These are phyloP conservation scores for Holothuria glaberrima DNA, from an alignment of 35 echinoderm and acorn worm genomes.

Conservation along the genomic window DNA sequence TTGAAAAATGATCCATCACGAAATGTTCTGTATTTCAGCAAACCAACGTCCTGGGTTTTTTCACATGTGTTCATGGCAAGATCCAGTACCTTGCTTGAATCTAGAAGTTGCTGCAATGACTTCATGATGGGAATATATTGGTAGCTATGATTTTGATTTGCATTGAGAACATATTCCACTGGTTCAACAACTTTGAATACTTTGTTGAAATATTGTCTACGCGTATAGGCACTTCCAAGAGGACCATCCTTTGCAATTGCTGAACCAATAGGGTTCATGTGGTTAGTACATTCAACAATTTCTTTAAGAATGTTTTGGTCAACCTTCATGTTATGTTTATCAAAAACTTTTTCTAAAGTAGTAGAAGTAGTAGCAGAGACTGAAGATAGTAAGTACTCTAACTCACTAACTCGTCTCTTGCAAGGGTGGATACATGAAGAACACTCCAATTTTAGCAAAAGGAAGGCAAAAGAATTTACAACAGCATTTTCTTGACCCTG, in stretches of 20 bases:
- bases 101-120: conserved; percentile 30
- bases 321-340: conserved; percentile 45
- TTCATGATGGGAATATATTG: conserved; percentile 63
- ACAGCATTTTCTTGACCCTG: conserved; percentile 21
- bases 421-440: conserved; percentile 54
- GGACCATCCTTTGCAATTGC: conserved; percentile 59
- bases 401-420: conserved; percentile 57
- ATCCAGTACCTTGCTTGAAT: conserved; percentile 18
- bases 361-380: conserved; percentile 23
- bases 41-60: not conserved
- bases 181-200: conserved; percentile 68
- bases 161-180: conserved; percentile 59
- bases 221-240: conserved; percentile 45
- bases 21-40: conserved; percentile 44
- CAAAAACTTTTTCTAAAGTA: conserved; percentile 3
- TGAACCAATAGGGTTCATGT: conserved; percentile 30
- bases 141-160: conserved; percentile 26
- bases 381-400: conserved; percentile 48
- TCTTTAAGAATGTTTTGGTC: conserved; percentile 37
- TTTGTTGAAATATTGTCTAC: conserved; percentile 60
- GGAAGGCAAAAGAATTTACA: conserved; percentile 42
- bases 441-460: conserved; percentile 59
- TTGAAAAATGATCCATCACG: conserved; percentile 71
- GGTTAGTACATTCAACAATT: conserved; percentile 32
- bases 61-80: conserved; percentile 7